These are phyloP conservation scores for Tribolium freemani DNA, from an alignment of 2,888 invertebrate genomes.

Conservation along the genomic window DNA sequence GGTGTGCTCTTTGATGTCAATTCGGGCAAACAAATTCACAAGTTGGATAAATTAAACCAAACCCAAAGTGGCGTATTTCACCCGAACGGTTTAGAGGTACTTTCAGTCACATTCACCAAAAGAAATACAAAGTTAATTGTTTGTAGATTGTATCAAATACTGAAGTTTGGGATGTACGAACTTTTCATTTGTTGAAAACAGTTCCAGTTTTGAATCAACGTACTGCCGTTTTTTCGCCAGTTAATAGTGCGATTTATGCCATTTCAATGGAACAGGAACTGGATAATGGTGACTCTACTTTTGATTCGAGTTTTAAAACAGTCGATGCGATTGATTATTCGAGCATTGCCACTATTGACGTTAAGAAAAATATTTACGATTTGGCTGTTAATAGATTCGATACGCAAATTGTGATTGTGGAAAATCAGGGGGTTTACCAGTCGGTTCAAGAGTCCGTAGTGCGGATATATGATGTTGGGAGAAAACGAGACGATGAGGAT, in stretches of 20 bases:
- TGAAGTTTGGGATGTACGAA: conserved; percentile 98
- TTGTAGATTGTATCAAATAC: conserved; percentile 92
- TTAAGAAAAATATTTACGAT: conserved; percentile 90
- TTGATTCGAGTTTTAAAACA: conserved; percentile 94
- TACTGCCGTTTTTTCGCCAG: conserved; percentile 87
- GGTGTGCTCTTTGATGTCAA: conserved; percentile 96
- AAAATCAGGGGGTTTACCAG: conserved; percentile 88
- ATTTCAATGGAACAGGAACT: conserved; percentile 82
- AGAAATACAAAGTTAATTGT: conserved; percentile 24
- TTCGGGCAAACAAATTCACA: conserved; percentile 90
- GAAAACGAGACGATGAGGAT: conserved; percentile 89
- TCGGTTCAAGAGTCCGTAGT: conserved; percentile 91
- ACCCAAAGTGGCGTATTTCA: conserved; percentile 96
- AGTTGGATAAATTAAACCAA: conserved; percentile 97
- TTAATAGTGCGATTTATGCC: conserved; percentile 91
- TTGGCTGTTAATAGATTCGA: conserved; percentile 87
- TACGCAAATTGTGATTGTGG: conserved; percentile 91
- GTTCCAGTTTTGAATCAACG: conserved; percentile 95
- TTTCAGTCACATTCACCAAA: too few species aligned
- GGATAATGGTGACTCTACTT: conserved; percentile 81
- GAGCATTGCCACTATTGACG: conserved; percentile 95
- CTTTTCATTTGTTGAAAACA: conserved; percentile 93
- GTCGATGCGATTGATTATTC: conserved; percentile 95
- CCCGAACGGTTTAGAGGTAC: conserved; percentile 92
- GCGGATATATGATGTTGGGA: conserved; percentile 92